Evolutionary conservation across 2,888 invertebrate species (phyloP).

Genomic region (Andrena flavipes): DNA sequence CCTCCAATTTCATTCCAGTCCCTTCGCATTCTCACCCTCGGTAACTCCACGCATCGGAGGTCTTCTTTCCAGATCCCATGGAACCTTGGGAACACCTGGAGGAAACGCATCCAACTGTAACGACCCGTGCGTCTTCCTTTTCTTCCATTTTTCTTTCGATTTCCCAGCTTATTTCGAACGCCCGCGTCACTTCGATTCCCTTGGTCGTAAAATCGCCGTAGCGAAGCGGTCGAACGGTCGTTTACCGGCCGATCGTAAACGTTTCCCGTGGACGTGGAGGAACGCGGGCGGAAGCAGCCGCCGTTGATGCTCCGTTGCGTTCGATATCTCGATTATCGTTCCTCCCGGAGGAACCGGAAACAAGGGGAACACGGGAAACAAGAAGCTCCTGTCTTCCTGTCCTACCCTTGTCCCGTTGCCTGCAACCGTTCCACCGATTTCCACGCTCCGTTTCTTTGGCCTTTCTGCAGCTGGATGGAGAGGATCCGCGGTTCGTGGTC

Average conservation of each 20-base stretch:
- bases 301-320: slow-evolving; percentile 11
- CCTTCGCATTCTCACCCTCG: background rate
- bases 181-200: slow-evolving; percentile 38
- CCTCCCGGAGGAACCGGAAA: slow-evolving; percentile 36
- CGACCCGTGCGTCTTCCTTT: background rate
- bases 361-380: background rate
- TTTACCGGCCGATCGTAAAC: slow-evolving; percentile 69
- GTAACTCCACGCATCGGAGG: background rate
- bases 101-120: slow-evolving; percentile 3
- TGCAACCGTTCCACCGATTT: background rate
- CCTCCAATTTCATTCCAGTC: too few species aligned
- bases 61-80: background rate
- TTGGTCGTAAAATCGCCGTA: slow-evolving; percentile 62
- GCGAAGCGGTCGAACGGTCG: slow-evolving; percentile 62
- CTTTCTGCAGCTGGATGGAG: background rate
- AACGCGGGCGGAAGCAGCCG: slow-evolving; percentile 44
- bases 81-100: slow-evolving; percentile 1
- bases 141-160: slow-evolving; percentile 21
- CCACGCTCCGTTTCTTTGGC: background rate
- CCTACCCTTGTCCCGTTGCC: background rate
- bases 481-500: background rate
- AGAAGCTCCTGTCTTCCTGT: slow-evolving; percentile 17
- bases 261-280: slow-evolving; percentile 47
- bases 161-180: background rate
- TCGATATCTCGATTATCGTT: slow-evolving; percentile 60